These are phyloP conservation scores for Crossoptilon crossoptilon DNA, from an alignment of 2,797 vertebrate genomes.

Conservation along the genomic window DNA sequence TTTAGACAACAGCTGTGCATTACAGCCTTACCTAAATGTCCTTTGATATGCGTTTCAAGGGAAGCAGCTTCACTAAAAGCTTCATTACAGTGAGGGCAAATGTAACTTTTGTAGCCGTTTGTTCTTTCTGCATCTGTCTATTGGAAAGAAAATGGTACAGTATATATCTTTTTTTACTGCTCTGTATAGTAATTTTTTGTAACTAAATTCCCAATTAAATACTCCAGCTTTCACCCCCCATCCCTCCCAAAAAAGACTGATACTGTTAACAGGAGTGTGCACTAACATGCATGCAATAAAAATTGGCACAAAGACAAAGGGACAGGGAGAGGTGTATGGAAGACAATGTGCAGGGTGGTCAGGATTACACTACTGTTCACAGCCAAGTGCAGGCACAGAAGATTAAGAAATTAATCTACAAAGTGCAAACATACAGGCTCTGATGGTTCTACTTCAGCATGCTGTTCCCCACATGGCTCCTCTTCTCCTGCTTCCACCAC, in stretches of 20 bases:
- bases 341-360: rapidly evolving
- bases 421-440: conserved; percentile 73
- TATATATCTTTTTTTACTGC: background rate
- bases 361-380: background rate
- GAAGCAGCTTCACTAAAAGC: conserved; percentile 87
- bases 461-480: conserved; percentile 57
- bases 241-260: background rate
- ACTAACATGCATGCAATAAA: rapidly evolving
- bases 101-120: conserved; percentile 78
- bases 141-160: background rate
- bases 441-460: conserved; percentile 62
- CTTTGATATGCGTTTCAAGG: conserved; percentile 90
- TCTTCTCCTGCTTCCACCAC: conserved; percentile 35
- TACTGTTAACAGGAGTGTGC: rapidly evolving
- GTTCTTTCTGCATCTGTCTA: conserved; percentile 74
- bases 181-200: background rate
- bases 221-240: background rate
- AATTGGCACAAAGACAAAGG: background rate
- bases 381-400: background rate
- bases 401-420: background rate
- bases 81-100: conserved; percentile 91
- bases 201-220: background rate
- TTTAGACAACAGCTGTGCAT: background rate
- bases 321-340: rapidly evolving
- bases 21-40: conserved; percentile 86